Evolutionary conservation across 2,888 invertebrate genomes (phyloP).

Genomic region (Rotaria socialis): DNA sequence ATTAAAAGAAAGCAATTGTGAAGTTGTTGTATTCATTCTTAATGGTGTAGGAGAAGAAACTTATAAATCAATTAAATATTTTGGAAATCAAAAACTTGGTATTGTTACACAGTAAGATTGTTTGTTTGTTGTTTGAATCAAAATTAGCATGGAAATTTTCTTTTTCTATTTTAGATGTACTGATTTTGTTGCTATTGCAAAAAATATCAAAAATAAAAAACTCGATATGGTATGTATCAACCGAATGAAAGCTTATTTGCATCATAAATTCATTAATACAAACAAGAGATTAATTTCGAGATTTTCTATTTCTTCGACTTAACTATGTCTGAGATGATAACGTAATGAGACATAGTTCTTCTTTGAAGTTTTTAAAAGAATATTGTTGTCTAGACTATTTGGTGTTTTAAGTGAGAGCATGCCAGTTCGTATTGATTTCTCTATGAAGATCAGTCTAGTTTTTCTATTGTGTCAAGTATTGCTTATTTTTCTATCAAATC

Average conservation of each 20-base stretch:
- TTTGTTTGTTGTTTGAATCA: neutral
- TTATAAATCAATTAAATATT: conserved; percentile 12
- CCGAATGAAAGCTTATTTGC: too few species aligned
- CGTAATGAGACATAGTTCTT: too few species aligned
- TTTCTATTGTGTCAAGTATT: too few species aligned
- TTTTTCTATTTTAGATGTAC: neutral
- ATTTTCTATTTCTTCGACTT: too few species aligned
- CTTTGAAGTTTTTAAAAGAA: too few species aligned
- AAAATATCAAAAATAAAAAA: neutral
- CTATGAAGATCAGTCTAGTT: too few species aligned
- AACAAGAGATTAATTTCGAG: neutral
- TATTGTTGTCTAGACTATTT: too few species aligned
- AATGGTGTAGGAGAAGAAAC: conserved; percentile 9
- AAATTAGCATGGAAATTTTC: neutral
- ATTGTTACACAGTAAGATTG: conserved; percentile 5
- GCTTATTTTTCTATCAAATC: too few species aligned
- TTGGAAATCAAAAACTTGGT: conserved; percentile 31
- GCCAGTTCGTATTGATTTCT: too few species aligned
- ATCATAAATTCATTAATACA: too few species aligned
- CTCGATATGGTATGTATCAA: neutral
- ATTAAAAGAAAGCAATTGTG: conserved; percentile 15
- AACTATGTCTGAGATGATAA: too few species aligned
- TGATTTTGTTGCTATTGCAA: neutral
- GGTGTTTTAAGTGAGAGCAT: too few species aligned
- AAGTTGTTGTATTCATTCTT: conserved; percentile 29